These are phyloP conservation scores for Dipodomys ordii DNA, from an alignment of 2,113 vertebrate genomes.

Conservation along the genomic window DNA sequence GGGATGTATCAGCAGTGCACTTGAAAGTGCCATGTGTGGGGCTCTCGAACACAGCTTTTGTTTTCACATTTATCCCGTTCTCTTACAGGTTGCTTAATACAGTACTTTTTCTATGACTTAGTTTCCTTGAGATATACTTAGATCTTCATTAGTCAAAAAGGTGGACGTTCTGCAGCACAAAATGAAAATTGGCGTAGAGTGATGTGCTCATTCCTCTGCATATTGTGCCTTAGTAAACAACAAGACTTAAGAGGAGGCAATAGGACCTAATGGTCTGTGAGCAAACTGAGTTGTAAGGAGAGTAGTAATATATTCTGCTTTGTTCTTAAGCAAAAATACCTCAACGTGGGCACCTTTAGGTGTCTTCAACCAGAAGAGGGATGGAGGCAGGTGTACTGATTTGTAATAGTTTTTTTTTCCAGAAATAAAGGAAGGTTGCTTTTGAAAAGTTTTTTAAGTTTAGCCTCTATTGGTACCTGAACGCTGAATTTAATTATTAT, in stretches of 20 bases:
- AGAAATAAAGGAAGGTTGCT: conserved; percentile 10
- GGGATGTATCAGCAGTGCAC: neutral
- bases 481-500: neutral
- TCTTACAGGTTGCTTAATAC: conserved; percentile 38
- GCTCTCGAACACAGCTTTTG: conserved; percentile 32
- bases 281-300: conserved; percentile 26
- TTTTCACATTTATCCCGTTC: conserved; percentile 42
- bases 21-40: neutral
- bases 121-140: conserved; percentile 23
- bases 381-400: neutral
- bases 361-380: neutral
- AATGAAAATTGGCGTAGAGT: conserved; percentile 54
- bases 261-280: neutral
- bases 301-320: neutral
- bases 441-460: conserved; percentile 12
- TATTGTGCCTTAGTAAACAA: conserved; percentile 7
- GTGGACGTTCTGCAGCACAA: conserved; percentile 2
- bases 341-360: neutral
- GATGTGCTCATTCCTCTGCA: neutral
- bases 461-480: neutral
- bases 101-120: neutral
- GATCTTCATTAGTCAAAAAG: conserved; percentile 9
- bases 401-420: neutral
- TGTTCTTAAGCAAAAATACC: neutral
- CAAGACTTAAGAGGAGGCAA: conserved; percentile 8